Evolutionary conservation across 2,888 invertebrate genomes (phyloP).

Genomic region (Malacosoma neustria): DNA sequence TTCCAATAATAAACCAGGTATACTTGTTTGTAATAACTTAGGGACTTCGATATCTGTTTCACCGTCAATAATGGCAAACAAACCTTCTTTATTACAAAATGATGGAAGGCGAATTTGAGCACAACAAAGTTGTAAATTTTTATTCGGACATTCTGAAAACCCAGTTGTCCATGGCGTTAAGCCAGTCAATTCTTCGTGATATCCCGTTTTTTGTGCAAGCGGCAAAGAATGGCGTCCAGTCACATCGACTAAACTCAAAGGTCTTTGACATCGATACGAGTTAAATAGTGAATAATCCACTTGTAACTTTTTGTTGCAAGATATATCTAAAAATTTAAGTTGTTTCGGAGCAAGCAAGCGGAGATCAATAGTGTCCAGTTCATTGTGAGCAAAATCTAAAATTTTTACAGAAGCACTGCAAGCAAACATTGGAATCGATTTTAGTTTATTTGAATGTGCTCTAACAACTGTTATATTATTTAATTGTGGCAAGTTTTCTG

Average conservation of each 20-base stretch:
- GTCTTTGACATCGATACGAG: constrained; percentile 84
- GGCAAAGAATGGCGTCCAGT: constrained; percentile 86
- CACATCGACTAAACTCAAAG: constrained; percentile 88
- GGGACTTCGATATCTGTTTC: constrained; percentile 82
- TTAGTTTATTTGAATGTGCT: constrained; percentile 87
- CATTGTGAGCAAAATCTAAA: constrained; percentile 89
- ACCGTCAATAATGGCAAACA: constrained; percentile 89
- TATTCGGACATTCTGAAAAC: constrained; percentile 89
- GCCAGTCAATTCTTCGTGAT: constrained; percentile 72
- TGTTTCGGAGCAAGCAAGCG: constrained; percentile 85
- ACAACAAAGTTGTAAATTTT: constrained; percentile 81
- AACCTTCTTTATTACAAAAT: constrained; percentile 86
- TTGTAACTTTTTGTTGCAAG: constrained; percentile 86
- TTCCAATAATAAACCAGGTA: constrained; percentile 86
- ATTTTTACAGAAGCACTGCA: constrained; percentile 84
- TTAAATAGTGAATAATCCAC: constrained; percentile 89
- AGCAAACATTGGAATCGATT: constrained; percentile 84
- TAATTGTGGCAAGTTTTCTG: constrained; percentile 82
- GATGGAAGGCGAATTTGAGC: constrained; percentile 85
- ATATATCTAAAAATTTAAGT: constrained; percentile 88
- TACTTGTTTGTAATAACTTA: constrained; percentile 80
- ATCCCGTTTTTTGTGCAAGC: constrained; percentile 59
- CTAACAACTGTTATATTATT: constrained; percentile 83
- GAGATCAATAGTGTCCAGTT: constrained; percentile 86
- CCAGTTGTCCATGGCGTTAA: constrained; percentile 85